phyloP scores from a whole-genome alignment of 2,113 vertebrate genomes.

The Ifrita kowaldi region DNA sequence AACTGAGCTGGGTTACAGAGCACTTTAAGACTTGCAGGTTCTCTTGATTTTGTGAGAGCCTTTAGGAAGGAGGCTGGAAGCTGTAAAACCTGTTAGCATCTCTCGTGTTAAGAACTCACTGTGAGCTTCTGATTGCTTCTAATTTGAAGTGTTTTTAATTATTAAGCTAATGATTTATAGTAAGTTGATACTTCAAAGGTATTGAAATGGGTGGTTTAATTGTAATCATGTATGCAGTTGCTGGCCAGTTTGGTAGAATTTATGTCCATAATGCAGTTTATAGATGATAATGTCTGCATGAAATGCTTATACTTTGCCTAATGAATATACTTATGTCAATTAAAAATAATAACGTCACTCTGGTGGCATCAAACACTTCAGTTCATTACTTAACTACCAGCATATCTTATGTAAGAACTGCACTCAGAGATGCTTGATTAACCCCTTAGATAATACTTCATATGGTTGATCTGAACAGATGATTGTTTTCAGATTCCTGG shows the following conservation, averaged over 20 bases:
- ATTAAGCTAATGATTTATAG: neutral
- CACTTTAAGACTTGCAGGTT: neutral
- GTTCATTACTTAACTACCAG: neutral
- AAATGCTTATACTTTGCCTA: neutral
- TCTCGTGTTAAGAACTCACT: neutral
- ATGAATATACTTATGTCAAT: neutral
- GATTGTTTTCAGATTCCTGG: neutral
- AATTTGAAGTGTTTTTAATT: neutral
- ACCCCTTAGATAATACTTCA: neutral
- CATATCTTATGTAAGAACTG: neutral
- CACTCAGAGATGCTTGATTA: neutral
- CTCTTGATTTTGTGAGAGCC: neutral
- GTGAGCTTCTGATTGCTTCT: neutral
- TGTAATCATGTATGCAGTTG: neutral
- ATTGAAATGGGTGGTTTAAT: neutral
- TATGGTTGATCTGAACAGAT: neutral
- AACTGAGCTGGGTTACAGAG: neutral
- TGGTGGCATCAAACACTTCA: neutral
- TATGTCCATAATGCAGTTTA: neutral
- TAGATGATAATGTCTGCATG: neutral
- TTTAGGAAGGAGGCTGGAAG: neutral
- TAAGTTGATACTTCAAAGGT: neutral
- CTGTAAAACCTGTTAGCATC: neutral
- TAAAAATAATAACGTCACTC: neutral
- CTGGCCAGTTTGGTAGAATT: neutral